Evolutionary conservation across 2,797 vertebrate species (phyloP), one percentile per base, ranked within the genome.

Genomic region (Anomalospiza imberbis): DNA sequence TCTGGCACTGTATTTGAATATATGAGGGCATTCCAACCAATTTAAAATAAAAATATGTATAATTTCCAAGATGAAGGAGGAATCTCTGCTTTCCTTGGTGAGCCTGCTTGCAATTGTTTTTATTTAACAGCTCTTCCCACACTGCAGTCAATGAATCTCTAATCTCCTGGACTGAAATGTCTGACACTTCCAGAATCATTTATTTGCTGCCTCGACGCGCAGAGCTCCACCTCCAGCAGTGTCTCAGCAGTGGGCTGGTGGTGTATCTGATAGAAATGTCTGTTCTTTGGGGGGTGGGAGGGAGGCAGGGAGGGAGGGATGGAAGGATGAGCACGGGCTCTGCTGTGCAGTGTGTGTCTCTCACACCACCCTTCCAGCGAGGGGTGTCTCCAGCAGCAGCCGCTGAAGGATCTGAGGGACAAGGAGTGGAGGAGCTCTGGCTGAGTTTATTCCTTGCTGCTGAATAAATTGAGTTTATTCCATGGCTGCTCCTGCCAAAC

Each of bases 101-200:
- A 79, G 66, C 25, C 67, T n/a, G 11, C 63, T 48, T 48, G 28
- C 66, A 58, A 17, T 73, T 79, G 77, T 38, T 88, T 68, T 78
- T 74, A 57, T 92, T 94, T 84, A 89, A 84, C 91, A 87, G 89
- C 91, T 82, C 70, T 96, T 95, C 72, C 86, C 53, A 60, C 72
- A 21, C 36, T 57, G 47, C 48, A 78, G 82, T 77, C 74, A 66
- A 17, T 54, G 68, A 79, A 88, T 68, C 84, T 51, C 73, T 57
- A 28, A 78, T 72, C 58, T 93, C 62, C 83, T 65, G 65, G 77
- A 3, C 73, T 66, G 81, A 86, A 89, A 83, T 58, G 78, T 83
- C 88, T 78, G 47, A 48, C 73, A 24, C 51, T 74, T 79, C 7
- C 0, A 68, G 79, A 80, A 60, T 68, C 40, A 7, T 89, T 93